Percentiles rank a stretch among this genome's conserved stretches.
Conservation (phyloP, 2,113 vertebrate species). For the Oxyura jamaicensis region DNA sequence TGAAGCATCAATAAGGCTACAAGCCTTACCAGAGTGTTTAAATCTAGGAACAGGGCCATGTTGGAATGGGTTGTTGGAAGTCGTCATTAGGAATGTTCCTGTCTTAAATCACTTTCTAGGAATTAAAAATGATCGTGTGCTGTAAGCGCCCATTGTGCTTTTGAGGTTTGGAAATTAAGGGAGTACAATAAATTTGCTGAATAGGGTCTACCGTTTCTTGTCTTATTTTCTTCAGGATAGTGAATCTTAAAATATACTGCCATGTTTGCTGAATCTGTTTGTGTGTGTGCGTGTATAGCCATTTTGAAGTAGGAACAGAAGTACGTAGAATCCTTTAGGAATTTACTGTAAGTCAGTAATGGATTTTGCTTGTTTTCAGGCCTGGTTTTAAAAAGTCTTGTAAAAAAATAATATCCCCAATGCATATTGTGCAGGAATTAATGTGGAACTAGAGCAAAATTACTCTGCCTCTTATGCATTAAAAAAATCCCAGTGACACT, state of each 20-base stretch:
- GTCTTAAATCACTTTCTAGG: constrained; percentile 56
- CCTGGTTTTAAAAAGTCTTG: constrained; percentile 65
- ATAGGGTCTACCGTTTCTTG: neutral
- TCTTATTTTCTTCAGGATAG: constrained; percentile 19
- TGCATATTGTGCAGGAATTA: constrained; percentile 69
- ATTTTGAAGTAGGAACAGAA: constrained; percentile 62
- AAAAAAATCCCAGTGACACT: constrained; percentile 53
- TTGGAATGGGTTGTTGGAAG: constrained; percentile 16
- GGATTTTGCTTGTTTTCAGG: constrained; percentile 74
- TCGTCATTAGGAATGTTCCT: neutral
- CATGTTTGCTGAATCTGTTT: constrained; percentile 28
- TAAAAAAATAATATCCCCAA: constrained; percentile 72
- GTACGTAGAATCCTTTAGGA: constrained; percentile 67
- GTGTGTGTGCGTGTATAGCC: neutral
- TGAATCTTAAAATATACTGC: constrained; percentile 57
- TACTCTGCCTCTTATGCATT: constrained; percentile 54
- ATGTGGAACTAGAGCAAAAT: constrained; percentile 69
- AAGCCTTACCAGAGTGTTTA: neutral
- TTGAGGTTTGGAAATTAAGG: constrained; percentile 33
- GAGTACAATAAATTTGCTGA: constrained; percentile 39
- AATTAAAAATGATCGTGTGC: constrained; percentile 38
- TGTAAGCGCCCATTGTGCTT: constrained; percentile 18
- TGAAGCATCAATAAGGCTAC: neutral
- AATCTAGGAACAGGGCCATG: neutral
- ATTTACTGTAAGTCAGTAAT: constrained; percentile 73